These are phyloP conservation scores for Crocuta crocuta DNA, from an alignment of 2,113 vertebrate species.

Conservation along the genomic window DNA sequence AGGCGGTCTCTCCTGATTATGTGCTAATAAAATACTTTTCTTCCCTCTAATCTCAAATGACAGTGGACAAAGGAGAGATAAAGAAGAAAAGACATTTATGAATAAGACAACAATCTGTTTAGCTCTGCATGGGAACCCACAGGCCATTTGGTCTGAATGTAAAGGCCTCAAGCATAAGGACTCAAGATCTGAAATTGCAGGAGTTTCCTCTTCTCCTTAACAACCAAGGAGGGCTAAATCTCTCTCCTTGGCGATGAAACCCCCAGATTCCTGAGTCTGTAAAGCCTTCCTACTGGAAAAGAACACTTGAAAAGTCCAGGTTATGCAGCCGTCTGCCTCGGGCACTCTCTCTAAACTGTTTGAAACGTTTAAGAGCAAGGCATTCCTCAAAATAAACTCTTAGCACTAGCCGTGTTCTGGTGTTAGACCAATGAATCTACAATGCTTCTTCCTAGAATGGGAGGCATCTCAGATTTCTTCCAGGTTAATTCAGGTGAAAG, in stretches of 20 bases:
- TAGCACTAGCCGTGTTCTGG: neutral
- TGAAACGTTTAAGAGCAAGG: neutral
- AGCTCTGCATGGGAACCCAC: neutral
- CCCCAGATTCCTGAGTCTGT: neutral
- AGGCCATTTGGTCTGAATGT: neutral
- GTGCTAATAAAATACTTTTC: constrained; percentile 9
- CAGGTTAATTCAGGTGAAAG: neutral
- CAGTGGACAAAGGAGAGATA: neutral
- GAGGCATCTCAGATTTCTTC: neutral
- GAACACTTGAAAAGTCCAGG: neutral
- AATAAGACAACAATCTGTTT: constrained; percentile 25
- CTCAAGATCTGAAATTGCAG: neutral
- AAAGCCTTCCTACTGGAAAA: neutral
- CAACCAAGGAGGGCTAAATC: neutral
- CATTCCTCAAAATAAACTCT: constrained; percentile 22
- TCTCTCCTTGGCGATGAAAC: neutral
- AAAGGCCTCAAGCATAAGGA: neutral
- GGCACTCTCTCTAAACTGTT: neutral
- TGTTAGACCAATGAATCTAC: neutral
- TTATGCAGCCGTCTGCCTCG: neutral
- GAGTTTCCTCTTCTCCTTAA: neutral
- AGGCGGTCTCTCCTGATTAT: neutral
- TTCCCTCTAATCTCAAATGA: constrained; percentile 28
- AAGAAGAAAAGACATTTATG: constrained; percentile 11
- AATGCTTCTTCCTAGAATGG: neutral